Conservation (phyloP, 2,797 vertebrate genomes). For the Ara ararauna region DNA sequence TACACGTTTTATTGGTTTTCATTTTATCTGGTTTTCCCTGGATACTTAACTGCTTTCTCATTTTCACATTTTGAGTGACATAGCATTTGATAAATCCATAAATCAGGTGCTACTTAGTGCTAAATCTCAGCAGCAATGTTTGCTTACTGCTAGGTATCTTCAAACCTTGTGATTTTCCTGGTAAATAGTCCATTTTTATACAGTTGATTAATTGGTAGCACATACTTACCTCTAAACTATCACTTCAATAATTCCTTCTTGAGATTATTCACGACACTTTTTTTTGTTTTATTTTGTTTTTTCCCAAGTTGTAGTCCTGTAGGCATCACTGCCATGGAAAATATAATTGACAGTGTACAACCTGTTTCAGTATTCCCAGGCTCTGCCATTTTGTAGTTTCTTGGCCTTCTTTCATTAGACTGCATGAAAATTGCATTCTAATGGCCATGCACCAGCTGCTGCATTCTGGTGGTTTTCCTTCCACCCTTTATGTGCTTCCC, state of each 20-base stretch:
- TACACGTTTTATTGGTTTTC: background rate
- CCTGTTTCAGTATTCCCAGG: conserved; percentile 48
- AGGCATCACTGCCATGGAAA: conserved; percentile 37
- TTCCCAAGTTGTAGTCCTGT: conserved; percentile 22
- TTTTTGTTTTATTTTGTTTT: background rate
- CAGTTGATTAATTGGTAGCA: conserved; percentile 50
- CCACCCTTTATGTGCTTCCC: conserved; percentile 31
- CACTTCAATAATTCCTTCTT: conserved; percentile 35
- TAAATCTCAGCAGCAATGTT: background rate
- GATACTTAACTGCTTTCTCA: conserved; percentile 6
- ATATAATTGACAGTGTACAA: conserved; percentile 36
- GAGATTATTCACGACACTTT: conserved; percentile 5
- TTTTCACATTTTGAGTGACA: conserved; percentile 20
- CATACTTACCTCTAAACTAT: background rate
- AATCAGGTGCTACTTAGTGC: conserved; percentile 40
- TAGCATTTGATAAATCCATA: conserved; percentile 12
- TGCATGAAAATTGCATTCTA: conserved; percentile 58
- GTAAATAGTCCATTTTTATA: conserved; percentile 44
- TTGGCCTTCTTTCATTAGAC: conserved; percentile 37
- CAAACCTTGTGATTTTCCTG: conserved; percentile 33
- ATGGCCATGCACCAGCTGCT: conserved; percentile 61
- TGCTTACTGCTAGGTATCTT: conserved; percentile 22
- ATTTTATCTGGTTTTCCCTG: conserved; percentile 29
- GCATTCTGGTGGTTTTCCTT: conserved; percentile 59
- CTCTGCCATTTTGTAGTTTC: conserved; percentile 50